Conservation (phyloP, 2,888 invertebrate species). For the Acanthosepion pharaonis region DNA sequence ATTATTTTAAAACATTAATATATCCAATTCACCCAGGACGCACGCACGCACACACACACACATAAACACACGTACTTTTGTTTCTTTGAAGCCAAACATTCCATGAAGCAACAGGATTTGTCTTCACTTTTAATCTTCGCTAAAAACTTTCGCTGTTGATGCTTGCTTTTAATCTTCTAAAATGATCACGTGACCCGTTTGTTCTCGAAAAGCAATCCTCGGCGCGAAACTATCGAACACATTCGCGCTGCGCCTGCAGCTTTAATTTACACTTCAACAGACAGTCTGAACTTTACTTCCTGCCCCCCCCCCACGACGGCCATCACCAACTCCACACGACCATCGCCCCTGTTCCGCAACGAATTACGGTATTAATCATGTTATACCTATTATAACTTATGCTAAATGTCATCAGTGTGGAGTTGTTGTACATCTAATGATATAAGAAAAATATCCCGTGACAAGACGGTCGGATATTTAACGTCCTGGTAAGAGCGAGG, state of each 20-base stretch:
- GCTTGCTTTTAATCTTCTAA: neutral
- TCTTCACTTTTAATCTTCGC: too few relatives aligned
- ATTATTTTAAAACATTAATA: neutral
- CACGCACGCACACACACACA: neutral
- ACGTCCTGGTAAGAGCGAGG: neutral
- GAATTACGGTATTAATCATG: neutral
- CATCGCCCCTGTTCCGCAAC: neutral
- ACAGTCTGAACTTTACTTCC: too few relatives aligned
- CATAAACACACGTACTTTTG: neutral
- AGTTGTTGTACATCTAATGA: neutral
- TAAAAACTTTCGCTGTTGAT: neutral
- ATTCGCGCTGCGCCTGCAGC: neutral
- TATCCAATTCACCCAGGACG: neutral
- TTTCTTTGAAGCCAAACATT: neutral
- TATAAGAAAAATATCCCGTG: neutral
- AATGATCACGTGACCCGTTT: neutral
- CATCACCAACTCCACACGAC: neutral
- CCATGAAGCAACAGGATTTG: neutral
- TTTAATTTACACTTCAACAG: too few relatives aligned
- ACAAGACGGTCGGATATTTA: neutral
- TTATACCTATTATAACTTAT: constrained; percentile 11
- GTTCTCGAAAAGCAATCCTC: neutral
- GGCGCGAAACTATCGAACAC: neutral
- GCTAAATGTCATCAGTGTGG: neutral
- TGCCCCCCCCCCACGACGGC: too few relatives aligned